Evolutionary conservation across 2,888 invertebrate genomes (phyloP), one percentile per base, ranked within the genome.

Genomic region (Acheta domesticus): DNA sequence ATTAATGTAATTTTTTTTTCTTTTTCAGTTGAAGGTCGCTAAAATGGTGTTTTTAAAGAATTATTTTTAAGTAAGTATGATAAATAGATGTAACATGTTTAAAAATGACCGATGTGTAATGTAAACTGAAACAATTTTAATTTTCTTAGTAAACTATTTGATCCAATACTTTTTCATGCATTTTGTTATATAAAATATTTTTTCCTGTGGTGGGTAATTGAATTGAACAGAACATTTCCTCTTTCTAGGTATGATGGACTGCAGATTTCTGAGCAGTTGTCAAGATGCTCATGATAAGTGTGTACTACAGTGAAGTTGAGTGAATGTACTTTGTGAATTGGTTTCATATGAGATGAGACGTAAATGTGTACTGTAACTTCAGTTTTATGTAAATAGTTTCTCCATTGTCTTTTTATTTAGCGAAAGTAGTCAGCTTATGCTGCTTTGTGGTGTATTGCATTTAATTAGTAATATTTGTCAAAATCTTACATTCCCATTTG

Each of bases 381-480:
- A 19, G 62, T 62, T 62, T 14, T 62, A 62, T 62, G 62, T 62
- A 62, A 62, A 62, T 62, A 62, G 14, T 62, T n/a, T 62, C 62
- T 62, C 62, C 62, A 36, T 36, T n/a, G n/a, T 16, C 14, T n/a
- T 62, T 62, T 62, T 62, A 62, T 62, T 62, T 62, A 62, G 62
- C 16, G n/a, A 19, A n/a, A 62, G n/a, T 62, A 62, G 62, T 12
- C n/a, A n/a, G 62, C 62, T 62, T 19, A 62, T n/a, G 62, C 62
- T 62, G n/a, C n/a, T 62, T 62, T 62, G 62, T 62, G 62, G 62
- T 62, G 62, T 62, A 62, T 62, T 62, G 62, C 62, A 62, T 62
- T 62, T 62, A 62, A 14, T 62, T 62, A 62, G 62, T 62, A 62
- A 36, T 36, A 36, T 36, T 36, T 62, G 62, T 62, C 62, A 62